phyloP scores from a whole-genome alignment of 2,888 invertebrate genomes.

The Tridacna gigas region DNA sequence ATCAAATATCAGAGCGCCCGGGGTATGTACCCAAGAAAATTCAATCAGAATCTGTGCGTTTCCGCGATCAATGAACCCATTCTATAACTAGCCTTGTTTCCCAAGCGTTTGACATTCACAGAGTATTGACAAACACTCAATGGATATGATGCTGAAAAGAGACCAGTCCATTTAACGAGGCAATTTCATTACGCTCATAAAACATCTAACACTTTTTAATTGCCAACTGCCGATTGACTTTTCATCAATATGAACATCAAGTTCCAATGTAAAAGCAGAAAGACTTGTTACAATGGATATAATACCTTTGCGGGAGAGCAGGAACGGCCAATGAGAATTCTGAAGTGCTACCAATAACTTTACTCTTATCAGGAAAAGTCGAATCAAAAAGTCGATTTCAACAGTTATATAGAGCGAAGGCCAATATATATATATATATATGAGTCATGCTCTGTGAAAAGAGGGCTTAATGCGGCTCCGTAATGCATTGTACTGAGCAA shows the following conservation, averaged over 20 bases:
- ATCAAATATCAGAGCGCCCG: too few relatives aligned
- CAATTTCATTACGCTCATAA: slow-evolving; percentile 21
- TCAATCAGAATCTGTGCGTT: too few relatives aligned
- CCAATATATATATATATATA: too few relatives aligned
- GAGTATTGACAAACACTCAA: neutral
- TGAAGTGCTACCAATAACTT: neutral
- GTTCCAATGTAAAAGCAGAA: slow-evolving; percentile 12
- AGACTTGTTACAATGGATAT: neutral
- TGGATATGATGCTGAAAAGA: neutral
- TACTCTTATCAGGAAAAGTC: too few relatives aligned
- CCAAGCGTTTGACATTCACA: neutral
- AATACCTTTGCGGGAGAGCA: slow-evolving; percentile 24
- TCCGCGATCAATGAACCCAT: neutral
- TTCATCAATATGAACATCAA: slow-evolving; percentile 1
- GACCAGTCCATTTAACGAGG: slow-evolving; percentile 14
- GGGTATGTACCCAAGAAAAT: too few relatives aligned
- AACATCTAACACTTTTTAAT: neutral
- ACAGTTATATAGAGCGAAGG: too few relatives aligned
- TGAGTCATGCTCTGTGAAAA: too few relatives aligned
- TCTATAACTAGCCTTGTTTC: neutral
- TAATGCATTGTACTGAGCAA: too few relatives aligned
- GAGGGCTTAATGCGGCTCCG: too few relatives aligned
- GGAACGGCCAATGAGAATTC: neutral
- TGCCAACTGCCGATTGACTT: slow-evolving; percentile 18
- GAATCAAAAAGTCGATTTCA: too few relatives aligned